These are phyloP conservation scores for Plutomurus gul DNA, from an alignment of 1,140 invertebrate species.

Conservation along the genomic window DNA sequence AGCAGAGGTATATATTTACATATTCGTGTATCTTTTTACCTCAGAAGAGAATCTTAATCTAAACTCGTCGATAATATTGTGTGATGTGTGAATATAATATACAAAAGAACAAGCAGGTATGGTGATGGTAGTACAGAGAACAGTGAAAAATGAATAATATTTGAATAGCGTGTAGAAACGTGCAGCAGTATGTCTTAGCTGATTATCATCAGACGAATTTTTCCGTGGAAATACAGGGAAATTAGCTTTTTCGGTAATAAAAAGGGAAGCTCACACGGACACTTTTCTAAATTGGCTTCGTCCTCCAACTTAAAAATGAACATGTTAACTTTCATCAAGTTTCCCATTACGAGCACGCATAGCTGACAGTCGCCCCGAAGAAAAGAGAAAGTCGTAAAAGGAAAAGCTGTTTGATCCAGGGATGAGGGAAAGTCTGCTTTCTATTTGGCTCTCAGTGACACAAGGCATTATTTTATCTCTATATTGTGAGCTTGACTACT, in stretches of 20 bases:
- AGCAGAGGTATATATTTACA: too few relatives aligned
- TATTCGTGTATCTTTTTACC: too few relatives aligned
- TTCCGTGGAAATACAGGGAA: background rate
- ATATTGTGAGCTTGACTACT: background rate
- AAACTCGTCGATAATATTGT: too few relatives aligned
- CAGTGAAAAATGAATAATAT: too few relatives aligned
- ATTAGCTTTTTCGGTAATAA: background rate
- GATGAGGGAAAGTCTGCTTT: background rate
- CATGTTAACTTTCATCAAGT: constrained; percentile 11
- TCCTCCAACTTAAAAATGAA: constrained; percentile 9
- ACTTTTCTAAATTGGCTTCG: constrained; percentile 14
- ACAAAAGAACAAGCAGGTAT: too few relatives aligned
- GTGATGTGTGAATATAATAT: too few relatives aligned
- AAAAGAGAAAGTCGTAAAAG: background rate
- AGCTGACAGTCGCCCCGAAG: background rate
- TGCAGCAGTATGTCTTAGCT: too few relatives aligned
- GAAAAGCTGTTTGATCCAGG: background rate
- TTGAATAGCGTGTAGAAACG: too few relatives aligned
- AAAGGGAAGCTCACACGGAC: background rate
- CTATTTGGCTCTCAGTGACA: background rate
- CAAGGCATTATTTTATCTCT: background rate
- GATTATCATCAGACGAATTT: too few relatives aligned
- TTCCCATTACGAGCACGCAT: background rate
- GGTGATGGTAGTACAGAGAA: too few relatives aligned
- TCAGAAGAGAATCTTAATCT: too few relatives aligned